These are phyloP conservation scores for Biston stratarius DNA, from an alignment of 2,888 invertebrate species.

Conservation along the genomic window DNA sequence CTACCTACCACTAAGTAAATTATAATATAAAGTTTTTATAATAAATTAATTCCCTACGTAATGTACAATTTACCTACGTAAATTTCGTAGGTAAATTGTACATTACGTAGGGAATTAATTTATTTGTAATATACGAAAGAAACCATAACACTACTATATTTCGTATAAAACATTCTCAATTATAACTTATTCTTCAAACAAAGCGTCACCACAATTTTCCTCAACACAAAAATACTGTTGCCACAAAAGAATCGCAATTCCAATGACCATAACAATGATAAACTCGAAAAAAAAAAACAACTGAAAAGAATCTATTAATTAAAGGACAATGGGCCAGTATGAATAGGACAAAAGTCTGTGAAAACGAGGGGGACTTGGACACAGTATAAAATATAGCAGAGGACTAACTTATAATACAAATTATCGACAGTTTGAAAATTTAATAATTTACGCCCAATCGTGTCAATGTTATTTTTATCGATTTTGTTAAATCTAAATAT, in stretches of 20 bases:
- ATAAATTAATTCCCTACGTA: too few species aligned
- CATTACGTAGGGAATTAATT: too few species aligned
- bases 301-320: conserved; percentile 75
- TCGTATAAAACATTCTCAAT: conserved; percentile 14
- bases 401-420: not conserved
- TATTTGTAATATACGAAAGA: too few species aligned
- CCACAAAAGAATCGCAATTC: conserved; percentile 34
- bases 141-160: not conserved
- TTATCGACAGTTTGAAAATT: too few species aligned
- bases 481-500: too few species aligned
- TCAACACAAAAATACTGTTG: conserved; percentile 31
- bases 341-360: conserved; percentile 59
- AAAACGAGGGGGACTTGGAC: conserved; percentile 39
- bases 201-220: conserved; percentile 25
- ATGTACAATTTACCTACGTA: too few species aligned
- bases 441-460: too few species aligned
- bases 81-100: too few species aligned
- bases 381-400: conserved; percentile 24
- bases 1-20: too few species aligned
- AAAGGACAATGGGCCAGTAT: conserved; percentile 61
- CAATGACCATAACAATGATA: conserved; percentile 42
- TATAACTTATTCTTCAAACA: conserved; percentile 24
- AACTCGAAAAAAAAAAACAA: conserved; percentile 55
- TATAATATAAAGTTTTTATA: too few species aligned
- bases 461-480: too few species aligned